These are phyloP conservation scores for Tenthredo distinguenda DNA, from an alignment of 2,888 invertebrate genomes.

Conservation along the genomic window DNA sequence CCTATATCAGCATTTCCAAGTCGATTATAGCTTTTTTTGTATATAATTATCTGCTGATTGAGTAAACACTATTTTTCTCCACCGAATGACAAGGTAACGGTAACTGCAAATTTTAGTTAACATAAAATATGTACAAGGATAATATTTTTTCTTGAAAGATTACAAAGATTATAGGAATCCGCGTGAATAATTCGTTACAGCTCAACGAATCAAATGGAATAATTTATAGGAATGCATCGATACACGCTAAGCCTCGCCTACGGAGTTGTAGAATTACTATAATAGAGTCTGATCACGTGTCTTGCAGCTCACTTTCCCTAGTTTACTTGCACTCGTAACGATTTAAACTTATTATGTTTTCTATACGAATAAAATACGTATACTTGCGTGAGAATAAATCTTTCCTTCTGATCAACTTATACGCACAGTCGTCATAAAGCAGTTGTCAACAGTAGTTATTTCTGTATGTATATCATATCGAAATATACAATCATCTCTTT, in stretches of 20 bases:
- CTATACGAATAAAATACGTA: background rate
- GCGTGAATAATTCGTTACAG: background rate
- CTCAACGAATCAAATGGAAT: slow-evolving; percentile 5
- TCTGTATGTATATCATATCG: background rate
- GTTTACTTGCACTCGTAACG: slow-evolving; percentile 33
- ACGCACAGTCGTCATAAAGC: background rate
- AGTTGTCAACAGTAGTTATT: background rate
- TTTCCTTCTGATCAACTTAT: background rate
- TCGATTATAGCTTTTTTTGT: background rate
- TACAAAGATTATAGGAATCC: background rate
- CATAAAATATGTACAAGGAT: background rate
- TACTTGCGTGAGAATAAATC: slow-evolving; percentile 22
- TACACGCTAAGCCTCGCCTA: background rate
- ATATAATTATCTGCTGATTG: background rate
- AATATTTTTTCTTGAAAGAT: background rate
- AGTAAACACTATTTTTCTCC: too few species aligned
- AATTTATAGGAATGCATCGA: slow-evolving; percentile 36
- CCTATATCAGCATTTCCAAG: background rate
- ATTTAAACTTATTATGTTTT: background rate
- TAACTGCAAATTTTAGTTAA: background rate
- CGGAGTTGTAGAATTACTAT: slow-evolving; percentile 38
- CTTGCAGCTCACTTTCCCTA: slow-evolving; percentile 41
- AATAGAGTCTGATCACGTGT: slow-evolving; percentile 39
- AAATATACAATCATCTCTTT: background rate
- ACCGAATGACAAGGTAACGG: background rate